Evolutionary conservation across 1,140 invertebrate species (phyloP).

Genomic region (Heliconius hermathena): DNA sequence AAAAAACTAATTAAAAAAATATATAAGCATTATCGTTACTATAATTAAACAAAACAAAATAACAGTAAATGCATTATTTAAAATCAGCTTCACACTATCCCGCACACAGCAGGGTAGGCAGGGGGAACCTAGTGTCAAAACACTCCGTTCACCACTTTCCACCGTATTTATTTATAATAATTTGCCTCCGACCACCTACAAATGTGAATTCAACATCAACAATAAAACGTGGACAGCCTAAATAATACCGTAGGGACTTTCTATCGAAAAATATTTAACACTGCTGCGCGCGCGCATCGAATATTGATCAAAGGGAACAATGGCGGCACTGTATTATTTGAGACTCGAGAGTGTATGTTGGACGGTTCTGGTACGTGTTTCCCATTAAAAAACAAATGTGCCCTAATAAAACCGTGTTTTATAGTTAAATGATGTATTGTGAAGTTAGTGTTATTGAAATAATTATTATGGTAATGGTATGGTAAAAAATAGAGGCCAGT

Average conservation of each 20-base stretch:
- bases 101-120: no score
- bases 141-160: no score
- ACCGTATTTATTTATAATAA: no score
- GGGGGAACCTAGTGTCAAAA: no score
- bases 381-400: constrained; percentile 1
- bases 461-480: no score
- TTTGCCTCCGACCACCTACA: no score
- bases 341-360: background rate
- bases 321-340: constrained; percentile 48
- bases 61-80: no score
- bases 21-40: no score
- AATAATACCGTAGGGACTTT: constrained; percentile 60
- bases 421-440: background rate
- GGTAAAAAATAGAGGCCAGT: no score
- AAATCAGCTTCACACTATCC: no score
- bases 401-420: background rate
- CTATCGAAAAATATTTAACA: constrained; percentile 72
- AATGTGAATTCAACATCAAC: background rate
- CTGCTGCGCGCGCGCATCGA: constrained; percentile 56
- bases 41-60: no score
- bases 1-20: no score
- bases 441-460: background rate
- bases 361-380: background rate
- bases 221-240: constrained; percentile 39
- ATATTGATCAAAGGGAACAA: constrained; percentile 66